These are phyloP conservation scores for Zeugodacus cucurbitae DNA, from an alignment of 1,140 invertebrate species.

Conservation along the genomic window DNA sequence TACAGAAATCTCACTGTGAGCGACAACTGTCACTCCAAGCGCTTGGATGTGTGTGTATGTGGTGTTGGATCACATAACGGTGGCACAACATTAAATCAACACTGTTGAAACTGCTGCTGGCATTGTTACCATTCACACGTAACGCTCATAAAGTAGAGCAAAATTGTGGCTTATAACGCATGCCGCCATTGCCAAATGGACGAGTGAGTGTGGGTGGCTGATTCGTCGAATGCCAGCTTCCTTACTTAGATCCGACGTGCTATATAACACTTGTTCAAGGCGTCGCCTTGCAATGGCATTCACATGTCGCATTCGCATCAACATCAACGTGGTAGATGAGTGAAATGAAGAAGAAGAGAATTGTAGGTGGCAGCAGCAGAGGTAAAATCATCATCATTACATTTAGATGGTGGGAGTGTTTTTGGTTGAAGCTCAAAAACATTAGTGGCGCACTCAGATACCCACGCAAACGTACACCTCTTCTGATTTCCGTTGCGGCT, in stretches of 20 bases:
- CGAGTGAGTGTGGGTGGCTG: not conserved
- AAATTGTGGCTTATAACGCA: constrained; percentile 34
- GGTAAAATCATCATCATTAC: not conserved
- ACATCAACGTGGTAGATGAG: not conserved
- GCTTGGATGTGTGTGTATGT: too few species aligned
- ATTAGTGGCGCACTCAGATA: not conserved
- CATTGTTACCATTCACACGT: constrained; percentile 18
- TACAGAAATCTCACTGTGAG: not conserved
- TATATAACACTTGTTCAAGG: not conserved
- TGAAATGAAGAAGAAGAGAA: not conserved
- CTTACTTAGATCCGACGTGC: not conserved
- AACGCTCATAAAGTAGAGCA: constrained; percentile 34
- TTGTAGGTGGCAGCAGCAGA: not conserved
- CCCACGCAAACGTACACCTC: not conserved
- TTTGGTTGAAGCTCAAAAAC: not conserved
- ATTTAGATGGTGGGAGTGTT: not conserved
- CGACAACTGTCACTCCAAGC: not conserved
- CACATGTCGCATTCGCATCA: constrained; percentile 23
- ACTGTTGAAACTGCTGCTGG: constrained; percentile 5
- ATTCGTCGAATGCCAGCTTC: too few species aligned
- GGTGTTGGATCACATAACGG: not conserved
- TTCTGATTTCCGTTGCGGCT: not conserved
- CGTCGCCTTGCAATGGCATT: constrained; percentile 1
- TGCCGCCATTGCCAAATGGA: not conserved
- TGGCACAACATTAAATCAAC: constrained; percentile 25